phyloP scores from a whole-genome alignment of 1,140 invertebrate species.

The Conus betulinus region DNA sequence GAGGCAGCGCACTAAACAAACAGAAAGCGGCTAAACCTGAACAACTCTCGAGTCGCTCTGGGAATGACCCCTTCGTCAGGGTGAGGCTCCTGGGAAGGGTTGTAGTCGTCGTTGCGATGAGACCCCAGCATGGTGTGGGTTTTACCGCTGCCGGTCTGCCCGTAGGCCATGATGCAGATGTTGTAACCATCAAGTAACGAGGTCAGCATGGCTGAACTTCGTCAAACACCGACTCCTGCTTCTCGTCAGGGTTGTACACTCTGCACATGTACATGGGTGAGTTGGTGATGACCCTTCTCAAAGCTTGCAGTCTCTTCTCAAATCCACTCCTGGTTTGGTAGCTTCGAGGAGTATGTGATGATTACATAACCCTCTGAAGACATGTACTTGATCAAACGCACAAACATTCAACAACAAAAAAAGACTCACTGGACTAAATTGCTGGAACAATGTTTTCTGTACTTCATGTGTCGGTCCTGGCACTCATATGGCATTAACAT shows the following conservation, averaged over 20 bases:
- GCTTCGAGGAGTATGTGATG: too few relatives aligned
- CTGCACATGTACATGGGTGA: constrained; percentile 39
- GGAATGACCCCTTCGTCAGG: constrained; percentile 71
- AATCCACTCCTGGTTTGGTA: too few relatives aligned
- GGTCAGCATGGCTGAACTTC: constrained; percentile 72
- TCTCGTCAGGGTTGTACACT: constrained; percentile 63
- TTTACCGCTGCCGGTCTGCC: constrained; percentile 99
- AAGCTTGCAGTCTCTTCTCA: too few relatives aligned
- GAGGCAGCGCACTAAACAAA: too few relatives aligned
- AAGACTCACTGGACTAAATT: too few relatives aligned
- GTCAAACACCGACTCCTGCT: constrained; percentile 68
- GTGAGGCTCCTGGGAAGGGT: constrained; percentile 60
- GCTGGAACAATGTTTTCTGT: too few relatives aligned
- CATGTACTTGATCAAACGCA: too few relatives aligned
- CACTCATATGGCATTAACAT: too few relatives aligned
- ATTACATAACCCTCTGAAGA: too few relatives aligned
- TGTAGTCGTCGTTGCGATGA: constrained; percentile 70
- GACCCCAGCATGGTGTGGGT: constrained; percentile 98
- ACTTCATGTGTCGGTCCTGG: too few relatives aligned
- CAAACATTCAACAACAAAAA: too few relatives aligned
- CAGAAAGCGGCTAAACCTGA: constrained; percentile 56
- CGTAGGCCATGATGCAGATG: constrained; percentile 99
- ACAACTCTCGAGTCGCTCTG: constrained; percentile 68
- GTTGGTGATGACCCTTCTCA: too few relatives aligned
- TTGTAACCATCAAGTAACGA: constrained; percentile 73